These are phyloP conservation scores for Petrocephalus zakoni DNA, from an alignment of 2,113 vertebrate species.

Conservation along the genomic window DNA sequence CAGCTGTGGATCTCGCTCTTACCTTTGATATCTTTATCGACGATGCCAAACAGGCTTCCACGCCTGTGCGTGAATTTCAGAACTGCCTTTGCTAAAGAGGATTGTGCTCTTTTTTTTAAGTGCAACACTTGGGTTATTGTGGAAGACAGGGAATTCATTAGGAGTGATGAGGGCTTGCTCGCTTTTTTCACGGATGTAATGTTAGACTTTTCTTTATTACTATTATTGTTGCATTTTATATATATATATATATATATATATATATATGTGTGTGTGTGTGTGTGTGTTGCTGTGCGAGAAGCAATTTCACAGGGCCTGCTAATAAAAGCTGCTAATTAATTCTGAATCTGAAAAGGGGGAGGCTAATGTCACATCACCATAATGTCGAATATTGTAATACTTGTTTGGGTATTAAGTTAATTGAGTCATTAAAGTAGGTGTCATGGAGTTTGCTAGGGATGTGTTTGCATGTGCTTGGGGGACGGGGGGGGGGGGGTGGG, in stretches of 20 bases:
- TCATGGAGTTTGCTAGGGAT: not conserved
- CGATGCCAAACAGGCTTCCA: slow-evolving; percentile 23
- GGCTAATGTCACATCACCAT: slow-evolving; percentile 41
- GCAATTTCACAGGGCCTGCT: not conserved
- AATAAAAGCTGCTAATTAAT: slow-evolving; percentile 4
- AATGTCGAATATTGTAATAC: slow-evolving; percentile 42
- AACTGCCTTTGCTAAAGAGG: slow-evolving; percentile 13
- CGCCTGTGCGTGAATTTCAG: not conserved
- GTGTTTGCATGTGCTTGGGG: not conserved
- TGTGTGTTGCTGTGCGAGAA: not conserved
- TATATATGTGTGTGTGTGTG: not conserved
- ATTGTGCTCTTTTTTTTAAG: slow-evolving; percentile 3
- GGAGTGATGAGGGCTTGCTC: slow-evolving; percentile 1
- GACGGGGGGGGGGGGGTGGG: not conserved
- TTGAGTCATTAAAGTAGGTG: slow-evolving; percentile 16
- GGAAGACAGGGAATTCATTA: not conserved
- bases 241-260: no score
- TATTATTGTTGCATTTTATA: not conserved
- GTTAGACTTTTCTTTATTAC: not conserved
- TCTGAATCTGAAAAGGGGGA: slow-evolving; percentile 38
- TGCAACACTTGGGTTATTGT: not conserved
- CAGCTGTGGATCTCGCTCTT: slow-evolving; percentile 32
- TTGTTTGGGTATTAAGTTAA: slow-evolving; percentile 45
- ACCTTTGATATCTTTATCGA: slow-evolving; percentile 52
- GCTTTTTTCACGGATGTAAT: not conserved